Evolutionary conservation across 2,113 vertebrate genomes (phyloP), one percentile per base, ranked within the genome.

Genomic region (Oxygymnocypris stewartii): DNA sequence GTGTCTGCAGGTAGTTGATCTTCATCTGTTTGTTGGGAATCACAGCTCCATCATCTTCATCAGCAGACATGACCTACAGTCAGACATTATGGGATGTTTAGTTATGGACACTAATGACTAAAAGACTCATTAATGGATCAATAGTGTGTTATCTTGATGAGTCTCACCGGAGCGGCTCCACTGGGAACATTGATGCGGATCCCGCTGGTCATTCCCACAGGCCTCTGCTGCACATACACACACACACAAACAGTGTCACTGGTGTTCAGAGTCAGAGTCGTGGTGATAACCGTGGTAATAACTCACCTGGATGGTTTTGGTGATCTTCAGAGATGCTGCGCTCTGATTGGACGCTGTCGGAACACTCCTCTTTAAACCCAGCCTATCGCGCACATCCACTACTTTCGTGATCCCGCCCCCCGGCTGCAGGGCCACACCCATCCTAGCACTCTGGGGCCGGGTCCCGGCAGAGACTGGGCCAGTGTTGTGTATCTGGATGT

Each of bases 261-360:
- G 20, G 18, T 2, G 20, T 3, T 59, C 57, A 59, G 51, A 59
- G 20, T n/a, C 57, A 54, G 20, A 61, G 20, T 23, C 44, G 10
- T 11, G 44, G 10, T 47, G 11, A 47, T 42, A 42, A 42, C 35
- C 49, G 1, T 51, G 13, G 1, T 14, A 51, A 42, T 14, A 51
- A 49, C 90, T 88, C 90, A 98, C 98, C 96, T 99, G 97, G 87
- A 99, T 98, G 80, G 98, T 99, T 94, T 99, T 99, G 85, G 97
- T 99, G 92, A 99, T 97, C 90, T 99, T 98, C 85, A 99, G 9
- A 1, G 96, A 94, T 18, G 95, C 94, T 54, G 92, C 90, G 0
- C 91, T 92, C 84, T 95, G 85, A 49, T 89, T 91, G 78, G 93
- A 87, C 7, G 93, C 88, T 7, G 90, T 91, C 16, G 97, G 96